Base-by-base conservation (phyloP, 1,140 invertebrate species). In the Vanessa tameamea region DNA sequence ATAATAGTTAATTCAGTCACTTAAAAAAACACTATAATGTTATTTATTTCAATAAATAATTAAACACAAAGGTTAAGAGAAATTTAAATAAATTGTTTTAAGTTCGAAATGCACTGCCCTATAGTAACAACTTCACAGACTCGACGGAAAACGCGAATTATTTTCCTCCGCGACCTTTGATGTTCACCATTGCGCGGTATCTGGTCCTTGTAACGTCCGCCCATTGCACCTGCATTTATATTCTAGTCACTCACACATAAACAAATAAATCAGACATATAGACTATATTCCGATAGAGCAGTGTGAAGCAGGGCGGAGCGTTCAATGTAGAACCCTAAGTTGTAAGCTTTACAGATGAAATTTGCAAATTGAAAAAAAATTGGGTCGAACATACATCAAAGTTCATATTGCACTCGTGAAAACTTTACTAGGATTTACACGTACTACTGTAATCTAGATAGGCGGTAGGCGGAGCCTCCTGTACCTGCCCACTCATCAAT, bases 381-480 rank as follows among this genome's bases (percentile, higher is more conserved):
- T 61, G 26, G 57, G 57, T 61, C 57, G 57, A 61, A 3, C 31
- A 37, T 14, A 61, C 31, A 61, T 37, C 14, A 61, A 37, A 15
- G 23, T 31, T 37, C 57, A 37, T 31, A 61, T n/a, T 61, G 57
- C 57, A 61, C 12, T 13, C 57, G 31, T 61, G 57, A 61, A 61
- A 31, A 61, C n/a, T 37, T 31, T 61, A 31, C 23, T 57, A 57
- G 57, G 26, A 61, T 31, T 37, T 31, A 64, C 59, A 55, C 47
- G 64, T 47, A 72, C 37, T 66, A 47, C 53, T 37, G 37, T 69
- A 37, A 69, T 20, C 65, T 67, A 69, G 20, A 57, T 11, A 50
- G 66, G 51, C 53, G 66, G 66, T 57, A 69, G 66, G 66, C 53
- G 66, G 66, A 23, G 66, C 23, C 51, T 57, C 15, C 12, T 0